Conservation (phyloP, 2,797 vertebrate genomes). For the Tarsius wallacei region DNA sequence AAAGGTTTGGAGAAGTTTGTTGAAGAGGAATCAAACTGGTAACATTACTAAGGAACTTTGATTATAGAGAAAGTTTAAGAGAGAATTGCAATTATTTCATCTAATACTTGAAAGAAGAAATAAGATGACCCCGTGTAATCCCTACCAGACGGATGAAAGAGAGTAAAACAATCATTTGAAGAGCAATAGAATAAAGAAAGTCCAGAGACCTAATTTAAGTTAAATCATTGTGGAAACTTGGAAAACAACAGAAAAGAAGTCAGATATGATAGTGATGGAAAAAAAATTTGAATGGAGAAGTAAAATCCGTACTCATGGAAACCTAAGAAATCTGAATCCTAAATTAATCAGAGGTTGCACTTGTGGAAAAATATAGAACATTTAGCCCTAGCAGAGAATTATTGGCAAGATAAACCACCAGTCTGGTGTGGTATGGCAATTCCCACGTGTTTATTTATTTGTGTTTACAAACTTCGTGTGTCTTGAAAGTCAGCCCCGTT, state of each 20-base stretch:
- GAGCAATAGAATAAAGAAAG: neutral
- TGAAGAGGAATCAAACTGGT: neutral
- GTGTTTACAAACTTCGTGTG: constrained; percentile 61
- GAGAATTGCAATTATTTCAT: neutral
- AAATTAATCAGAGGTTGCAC: constrained; percentile 65
- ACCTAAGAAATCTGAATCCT: constrained; percentile 32
- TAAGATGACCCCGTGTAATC: neutral
- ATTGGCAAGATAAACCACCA: constrained; percentile 41
- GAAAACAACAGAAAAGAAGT: constrained; percentile 44
- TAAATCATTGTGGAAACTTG: constrained; percentile 39
- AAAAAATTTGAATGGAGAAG: neutral
- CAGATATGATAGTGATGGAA: neutral
- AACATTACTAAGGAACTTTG: neutral
- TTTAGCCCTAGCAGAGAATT: constrained; percentile 42
- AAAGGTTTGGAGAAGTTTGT: neutral
- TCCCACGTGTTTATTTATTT: constrained; percentile 34
- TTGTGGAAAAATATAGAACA: constrained; percentile 55
- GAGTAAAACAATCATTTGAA: neutral
- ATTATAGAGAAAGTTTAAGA: constrained; percentile 27
- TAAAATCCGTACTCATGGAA: constrained; percentile 44
- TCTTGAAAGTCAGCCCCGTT: constrained; percentile 22
- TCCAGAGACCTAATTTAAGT: constrained; percentile 61
- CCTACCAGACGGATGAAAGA: neutral
- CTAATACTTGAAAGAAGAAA: constrained; percentile 49
- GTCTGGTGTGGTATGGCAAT: neutral